These are phyloP conservation scores for Neogale vison DNA, from an alignment of 2,113 vertebrate species.

Conservation along the genomic window DNA sequence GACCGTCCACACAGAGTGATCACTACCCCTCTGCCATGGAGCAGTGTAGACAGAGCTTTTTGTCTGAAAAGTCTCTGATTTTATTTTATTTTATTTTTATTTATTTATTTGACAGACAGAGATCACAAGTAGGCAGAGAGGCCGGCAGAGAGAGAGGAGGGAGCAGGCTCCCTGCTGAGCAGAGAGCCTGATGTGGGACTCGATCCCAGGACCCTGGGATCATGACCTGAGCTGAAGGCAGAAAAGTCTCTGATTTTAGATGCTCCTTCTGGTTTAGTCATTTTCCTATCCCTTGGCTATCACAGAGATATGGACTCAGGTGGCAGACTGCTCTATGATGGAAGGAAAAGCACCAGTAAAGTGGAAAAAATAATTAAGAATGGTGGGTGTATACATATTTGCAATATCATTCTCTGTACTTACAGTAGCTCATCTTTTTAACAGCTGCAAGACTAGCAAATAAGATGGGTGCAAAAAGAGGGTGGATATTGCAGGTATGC, in stretches of 20 bases:
- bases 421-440: constrained; percentile 3
- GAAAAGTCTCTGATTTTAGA: neutral
- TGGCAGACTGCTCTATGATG: neutral
- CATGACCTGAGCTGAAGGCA: too few relatives aligned
- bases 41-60: neutral
- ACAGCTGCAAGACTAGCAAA: neutral
- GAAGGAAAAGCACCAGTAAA: neutral
- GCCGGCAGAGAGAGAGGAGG: too few relatives aligned
- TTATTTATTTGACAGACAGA: too few relatives aligned
- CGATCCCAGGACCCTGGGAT: too few relatives aligned
- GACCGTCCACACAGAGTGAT: neutral
- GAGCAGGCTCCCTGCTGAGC: too few relatives aligned
- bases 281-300: neutral
- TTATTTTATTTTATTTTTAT: neutral
- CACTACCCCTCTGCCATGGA: accelerated
- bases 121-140: too few relatives aligned
- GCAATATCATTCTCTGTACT: neutral
- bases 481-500: neutral
- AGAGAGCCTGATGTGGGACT: too few relatives aligned
- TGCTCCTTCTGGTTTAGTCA: neutral
- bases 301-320: neutral
- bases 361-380: neutral
- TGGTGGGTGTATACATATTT: neutral
- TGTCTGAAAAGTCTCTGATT: neutral
- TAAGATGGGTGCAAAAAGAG: neutral